A percentile compares a stretch with the other conserved stretches of the same genome.
phyloP scores from a whole-genome alignment of 1,140 invertebrate species.

The Melipona quadrifasciata region DNA sequence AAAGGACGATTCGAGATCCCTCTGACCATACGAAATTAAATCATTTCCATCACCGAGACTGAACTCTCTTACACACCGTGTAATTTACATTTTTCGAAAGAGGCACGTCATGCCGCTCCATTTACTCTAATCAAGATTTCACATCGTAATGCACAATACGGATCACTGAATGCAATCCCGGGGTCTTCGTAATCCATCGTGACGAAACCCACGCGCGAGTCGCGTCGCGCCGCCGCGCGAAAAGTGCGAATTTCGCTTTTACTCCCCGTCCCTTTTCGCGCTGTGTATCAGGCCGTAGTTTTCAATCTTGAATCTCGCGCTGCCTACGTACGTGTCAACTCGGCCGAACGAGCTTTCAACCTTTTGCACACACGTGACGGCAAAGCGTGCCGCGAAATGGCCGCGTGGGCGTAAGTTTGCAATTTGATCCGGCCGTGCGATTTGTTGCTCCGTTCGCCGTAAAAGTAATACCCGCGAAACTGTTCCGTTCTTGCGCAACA shows the following conservation, averaged over 20 bases:
- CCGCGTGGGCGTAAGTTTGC: constrained; percentile 48
- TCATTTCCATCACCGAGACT: background rate
- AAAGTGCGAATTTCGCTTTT: constrained; percentile 34
- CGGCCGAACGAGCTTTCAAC: constrained; percentile 61
- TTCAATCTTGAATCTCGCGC: constrained; percentile 41
- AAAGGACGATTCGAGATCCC: background rate
- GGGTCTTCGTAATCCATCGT: background rate
- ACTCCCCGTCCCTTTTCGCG: constrained; percentile 21
- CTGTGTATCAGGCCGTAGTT: constrained; percentile 25
- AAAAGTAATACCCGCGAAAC: constrained; percentile 14
- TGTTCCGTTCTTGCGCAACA: background rate
- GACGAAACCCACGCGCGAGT: background rate
- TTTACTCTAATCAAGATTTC: background rate
- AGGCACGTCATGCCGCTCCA: background rate
- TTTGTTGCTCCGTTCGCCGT: constrained; percentile 44
- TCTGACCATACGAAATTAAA: background rate
- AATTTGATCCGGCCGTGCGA: constrained; percentile 46
- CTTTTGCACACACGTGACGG: constrained; percentile 54
- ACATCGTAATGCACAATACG: background rate
- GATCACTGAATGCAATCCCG: constrained; percentile 13
- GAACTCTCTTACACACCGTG: background rate
- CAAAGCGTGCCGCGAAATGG: constrained; percentile 54
- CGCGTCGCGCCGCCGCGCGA: background rate
- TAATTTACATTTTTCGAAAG: background rate
- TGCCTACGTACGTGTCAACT: constrained; percentile 62